These are phyloP conservation scores for Patagioenas fasciata DNA, from an alignment of 2,113 vertebrate genomes.

Conservation along the genomic window DNA sequence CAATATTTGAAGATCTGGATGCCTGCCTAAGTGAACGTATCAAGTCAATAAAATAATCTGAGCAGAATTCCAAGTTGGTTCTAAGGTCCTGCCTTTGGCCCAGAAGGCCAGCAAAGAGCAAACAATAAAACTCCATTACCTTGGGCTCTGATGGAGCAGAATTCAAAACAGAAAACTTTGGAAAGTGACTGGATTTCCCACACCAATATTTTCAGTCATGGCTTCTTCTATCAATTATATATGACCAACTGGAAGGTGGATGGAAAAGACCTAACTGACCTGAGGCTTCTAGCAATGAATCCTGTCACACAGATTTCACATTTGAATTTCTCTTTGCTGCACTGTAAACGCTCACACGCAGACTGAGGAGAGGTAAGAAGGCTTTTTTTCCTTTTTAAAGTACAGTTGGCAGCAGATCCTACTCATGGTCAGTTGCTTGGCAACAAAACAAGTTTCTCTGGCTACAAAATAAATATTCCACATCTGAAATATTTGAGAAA, in stretches of 20 bases:
- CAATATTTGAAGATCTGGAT: background rate
- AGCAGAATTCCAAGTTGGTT: background rate
- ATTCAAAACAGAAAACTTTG: background rate
- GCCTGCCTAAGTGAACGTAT: background rate
- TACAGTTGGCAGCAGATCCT: background rate
- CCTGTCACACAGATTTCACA: background rate
- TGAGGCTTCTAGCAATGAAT: background rate
- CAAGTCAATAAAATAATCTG: background rate
- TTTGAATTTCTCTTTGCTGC: background rate
- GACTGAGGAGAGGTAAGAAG: background rate
- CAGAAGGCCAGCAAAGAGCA: background rate
- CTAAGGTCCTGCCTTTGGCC: background rate
- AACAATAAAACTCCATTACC: background rate
- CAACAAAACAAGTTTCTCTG: constrained; percentile 57
- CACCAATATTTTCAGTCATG: background rate
- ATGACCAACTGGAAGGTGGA: background rate
- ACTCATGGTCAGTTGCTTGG: constrained; percentile 54
- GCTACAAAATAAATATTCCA: constrained; percentile 66
- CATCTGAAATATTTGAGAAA: constrained; percentile 63
- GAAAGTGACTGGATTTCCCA: background rate
- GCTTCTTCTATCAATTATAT: background rate
- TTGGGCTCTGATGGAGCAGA: background rate
- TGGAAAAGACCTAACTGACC: background rate
- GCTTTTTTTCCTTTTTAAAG: background rate
- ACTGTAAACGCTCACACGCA: background rate